Evolutionary conservation across 1,140 invertebrate genomes (phyloP), one percentile per base, ranked within the genome.

Genomic region (Drosophila baimaii): DNA sequence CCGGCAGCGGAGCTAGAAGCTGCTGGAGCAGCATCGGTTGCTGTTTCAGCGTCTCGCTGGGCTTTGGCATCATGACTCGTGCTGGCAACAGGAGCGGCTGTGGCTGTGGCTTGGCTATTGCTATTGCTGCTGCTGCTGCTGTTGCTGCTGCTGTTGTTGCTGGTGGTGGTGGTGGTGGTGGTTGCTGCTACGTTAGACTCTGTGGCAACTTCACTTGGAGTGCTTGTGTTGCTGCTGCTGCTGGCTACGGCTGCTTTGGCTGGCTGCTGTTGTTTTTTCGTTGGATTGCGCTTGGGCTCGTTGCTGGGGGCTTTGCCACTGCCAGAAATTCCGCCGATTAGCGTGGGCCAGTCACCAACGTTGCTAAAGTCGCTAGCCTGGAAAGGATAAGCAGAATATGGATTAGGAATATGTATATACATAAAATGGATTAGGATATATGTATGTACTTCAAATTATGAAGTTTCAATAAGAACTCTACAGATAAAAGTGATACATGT

Each of bases 271-370:
- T 90, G 84, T 73, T 89, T 90, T 62, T 82, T 89, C 37, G 84
- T 71, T 73, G 86, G 71, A 51, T 77, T 86, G 46, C 90, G 90
- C 66, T 90, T 91, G 68, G 88, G 66, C 66, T 91, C 90, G 82
- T 90, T 91, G 57, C 80, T 81, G 55, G 88, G 80, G 72, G 90
- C 81, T 90, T 91, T 91, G 80, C 86, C 85, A 81, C 83, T 86
- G 21, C 71, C 71, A 51, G 81, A 78, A 81, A 81, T 73, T 43
- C 85, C 90, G 39, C 90, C 90, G 69, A 91, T 84, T 52, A 97
- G 93, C 69, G 95, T 95, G 62, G 96, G 96, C 96, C 96, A 97
- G 92, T 97, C 95, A 64, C 94, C 94, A 76, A 95, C 94, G 93
- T 96, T 95, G 72, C 94, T 94, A 81, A 96, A 95, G 91, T 95